Evolutionary conservation across 1,140 invertebrate species (phyloP), one percentile per base, ranked within the genome.

Genomic region (Drosophila ogumai): DNA sequence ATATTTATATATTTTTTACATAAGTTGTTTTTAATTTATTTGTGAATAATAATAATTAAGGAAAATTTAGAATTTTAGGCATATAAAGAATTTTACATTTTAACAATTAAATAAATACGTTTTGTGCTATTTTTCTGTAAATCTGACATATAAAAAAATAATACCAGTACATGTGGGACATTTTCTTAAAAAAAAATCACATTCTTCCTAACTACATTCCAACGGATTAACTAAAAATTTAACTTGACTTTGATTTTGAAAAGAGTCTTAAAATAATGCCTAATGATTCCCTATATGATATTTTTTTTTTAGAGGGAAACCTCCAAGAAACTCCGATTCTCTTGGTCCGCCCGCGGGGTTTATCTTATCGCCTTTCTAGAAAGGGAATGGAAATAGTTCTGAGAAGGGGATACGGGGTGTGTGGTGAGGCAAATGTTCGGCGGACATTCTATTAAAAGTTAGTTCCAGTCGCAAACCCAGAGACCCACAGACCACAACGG

Each of bases 301-400:
- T 32, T 32, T n/a, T 47, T 34, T 54, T 17, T 50, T 28, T n/a
- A 12, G 31, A 25, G 43, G n/a, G 19, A 66, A 31, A 50, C 15
- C 32, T 36, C 19, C 13, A 56, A 52, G 38, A 19, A 66, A 22
- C 31, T 52, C 12, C 10, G 25, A 47, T 61, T 34, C 43, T 71
- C 28, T 69, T 22, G n/a, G 36, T 41, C 50, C 12, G 31, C 32
- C 6, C 43, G 43, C 31, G 43, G 7, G 36, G 65, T 72, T 72
- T 71, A 72, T 72, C 68, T 72, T 71, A 72, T 72, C 68, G 66
- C 7, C 31, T 41, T 40, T 58, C 8, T 22, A 22, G 6, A 28
- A 55, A 32, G 25, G 40, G 55, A 64, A 22, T 59, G 50, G 12
- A n/a, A 31, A 46, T 25, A 8, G 32, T 17, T 50, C 12, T 31